These are phyloP conservation scores for Acleris literana DNA, from an alignment of 2,888 invertebrate genomes.

Conservation along the genomic window DNA sequence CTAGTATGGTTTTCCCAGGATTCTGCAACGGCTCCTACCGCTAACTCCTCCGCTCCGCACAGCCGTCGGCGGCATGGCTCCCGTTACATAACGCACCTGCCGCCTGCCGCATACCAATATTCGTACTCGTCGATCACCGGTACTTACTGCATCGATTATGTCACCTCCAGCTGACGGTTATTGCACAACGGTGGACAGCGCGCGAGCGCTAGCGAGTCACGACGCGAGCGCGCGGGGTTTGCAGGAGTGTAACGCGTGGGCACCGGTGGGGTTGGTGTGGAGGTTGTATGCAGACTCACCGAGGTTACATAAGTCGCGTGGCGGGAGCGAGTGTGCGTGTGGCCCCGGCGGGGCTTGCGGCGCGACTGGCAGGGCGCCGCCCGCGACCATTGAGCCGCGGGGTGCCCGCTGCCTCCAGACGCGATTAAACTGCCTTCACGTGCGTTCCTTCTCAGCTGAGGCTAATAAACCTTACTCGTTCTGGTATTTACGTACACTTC, in stretches of 20 bases:
- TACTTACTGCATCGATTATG: slow-evolving; percentile 81
- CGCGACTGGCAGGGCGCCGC: slow-evolving; percentile 79
- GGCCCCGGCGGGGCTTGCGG: slow-evolving; percentile 75
- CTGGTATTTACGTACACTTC: slow-evolving; percentile 46
- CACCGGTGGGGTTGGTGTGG: slow-evolving; percentile 65
- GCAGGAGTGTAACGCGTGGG: slow-evolving; percentile 50
- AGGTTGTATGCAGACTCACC: slow-evolving; percentile 78
- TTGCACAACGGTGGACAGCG: slow-evolving; percentile 58
- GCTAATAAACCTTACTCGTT: slow-evolving; percentile 73
- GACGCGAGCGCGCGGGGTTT: slow-evolving; percentile 46
- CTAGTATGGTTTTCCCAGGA: slow-evolving; percentile 1
- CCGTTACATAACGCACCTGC: slow-evolving; percentile 77
- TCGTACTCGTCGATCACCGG: slow-evolving; percentile 66
- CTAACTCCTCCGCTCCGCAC: slow-evolving; percentile 27
- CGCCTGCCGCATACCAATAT: slow-evolving; percentile 63
- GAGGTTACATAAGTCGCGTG: slow-evolving; percentile 80
- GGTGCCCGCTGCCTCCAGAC: slow-evolving; percentile 67
- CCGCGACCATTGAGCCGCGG: slow-evolving; percentile 71
- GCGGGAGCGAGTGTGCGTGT: slow-evolving; percentile 73
- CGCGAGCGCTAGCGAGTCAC: slow-evolving; percentile 31
- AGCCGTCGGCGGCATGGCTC: slow-evolving; percentile 41
- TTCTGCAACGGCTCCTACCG: slow-evolving; percentile 24
- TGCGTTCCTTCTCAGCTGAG: slow-evolving; percentile 58
- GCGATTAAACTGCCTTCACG: slow-evolving; percentile 74
- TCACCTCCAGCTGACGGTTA: slow-evolving; percentile 77